Evolutionary conservation across 2,797 vertebrate genomes (phyloP).

Genomic region (Zalophus californianus): DNA sequence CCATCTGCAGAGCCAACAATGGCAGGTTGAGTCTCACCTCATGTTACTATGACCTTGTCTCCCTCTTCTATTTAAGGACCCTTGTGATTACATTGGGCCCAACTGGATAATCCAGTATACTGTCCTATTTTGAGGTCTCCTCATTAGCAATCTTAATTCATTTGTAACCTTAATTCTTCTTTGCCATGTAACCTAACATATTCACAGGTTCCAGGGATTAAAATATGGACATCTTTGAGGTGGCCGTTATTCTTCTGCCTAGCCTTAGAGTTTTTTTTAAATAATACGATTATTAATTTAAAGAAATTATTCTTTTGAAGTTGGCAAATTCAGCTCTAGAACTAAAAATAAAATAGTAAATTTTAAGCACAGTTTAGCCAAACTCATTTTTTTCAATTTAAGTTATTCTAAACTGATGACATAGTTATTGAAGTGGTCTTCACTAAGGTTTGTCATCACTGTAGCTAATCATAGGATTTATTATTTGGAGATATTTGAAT

Average conservation of each 20-base stretch:
- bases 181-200: not conserved
- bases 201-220: not conserved
- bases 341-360: slow-evolving; percentile 13
- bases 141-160: not conserved
- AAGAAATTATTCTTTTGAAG: not conserved
- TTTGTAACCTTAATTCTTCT: not conserved
- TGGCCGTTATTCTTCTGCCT: not conserved
- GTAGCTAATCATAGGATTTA: not conserved
- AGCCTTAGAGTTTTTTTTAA: not conserved
- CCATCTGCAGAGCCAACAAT: not conserved
- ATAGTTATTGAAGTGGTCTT: not conserved
- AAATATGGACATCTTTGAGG: not conserved
- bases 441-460: not conserved
- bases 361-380: not conserved
- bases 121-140: not conserved
- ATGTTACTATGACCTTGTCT: not conserved
- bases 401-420: not conserved
- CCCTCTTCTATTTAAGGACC: not conserved
- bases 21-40: not conserved
- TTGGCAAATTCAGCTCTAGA: not conserved
- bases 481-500: not conserved
- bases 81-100: not conserved
- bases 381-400: not conserved
- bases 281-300: not conserved
- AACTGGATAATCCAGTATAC: not conserved